Conservation (phyloP, 2,113 vertebrate species). For the Rhombomys opimus region DNA sequence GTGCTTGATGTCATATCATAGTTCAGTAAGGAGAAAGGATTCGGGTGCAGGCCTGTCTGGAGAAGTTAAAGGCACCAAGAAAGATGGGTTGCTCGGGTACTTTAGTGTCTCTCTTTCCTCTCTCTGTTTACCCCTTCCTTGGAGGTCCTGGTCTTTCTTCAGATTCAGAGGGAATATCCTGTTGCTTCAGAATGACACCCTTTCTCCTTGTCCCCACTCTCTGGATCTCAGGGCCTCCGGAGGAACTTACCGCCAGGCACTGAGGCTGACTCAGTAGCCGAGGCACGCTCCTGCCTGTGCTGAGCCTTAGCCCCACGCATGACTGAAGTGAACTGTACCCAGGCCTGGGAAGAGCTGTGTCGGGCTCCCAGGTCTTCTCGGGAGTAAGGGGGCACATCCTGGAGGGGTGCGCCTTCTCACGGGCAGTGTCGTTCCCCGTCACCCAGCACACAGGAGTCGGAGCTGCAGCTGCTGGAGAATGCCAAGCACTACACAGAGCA, state of each 20-base stretch:
- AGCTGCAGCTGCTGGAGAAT: constrained; percentile 90
- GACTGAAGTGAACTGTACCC: not conserved
- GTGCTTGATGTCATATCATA: constrained; percentile 27
- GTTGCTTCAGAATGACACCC: not conserved
- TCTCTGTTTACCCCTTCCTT: not conserved
- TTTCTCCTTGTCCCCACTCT: not conserved
- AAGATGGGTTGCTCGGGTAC: not conserved
- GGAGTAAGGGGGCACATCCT: not conserved
- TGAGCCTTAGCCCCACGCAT: not conserved
- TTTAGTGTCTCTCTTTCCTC: not conserved
- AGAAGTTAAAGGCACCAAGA: not conserved
- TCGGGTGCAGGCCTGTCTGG: not conserved
- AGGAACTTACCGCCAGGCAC: not conserved
- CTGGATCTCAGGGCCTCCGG: not conserved
- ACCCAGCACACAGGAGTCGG: constrained; percentile 91
- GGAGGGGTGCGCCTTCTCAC: not conserved
- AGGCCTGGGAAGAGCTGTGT: not conserved
- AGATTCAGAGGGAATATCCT: not conserved
- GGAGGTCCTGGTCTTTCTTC: constrained; percentile 1
- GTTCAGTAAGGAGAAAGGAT: not conserved
- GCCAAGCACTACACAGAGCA: constrained; percentile 86
- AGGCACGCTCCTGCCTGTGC: not conserved
- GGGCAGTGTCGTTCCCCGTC: constrained; percentile 28
- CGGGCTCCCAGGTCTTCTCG: not conserved
- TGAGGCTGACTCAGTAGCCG: not conserved